These are phyloP conservation scores for Echinarachnius parma DNA, from an alignment of 53 echinoderm and acorn worm genomes.

Conservation along the genomic window DNA sequence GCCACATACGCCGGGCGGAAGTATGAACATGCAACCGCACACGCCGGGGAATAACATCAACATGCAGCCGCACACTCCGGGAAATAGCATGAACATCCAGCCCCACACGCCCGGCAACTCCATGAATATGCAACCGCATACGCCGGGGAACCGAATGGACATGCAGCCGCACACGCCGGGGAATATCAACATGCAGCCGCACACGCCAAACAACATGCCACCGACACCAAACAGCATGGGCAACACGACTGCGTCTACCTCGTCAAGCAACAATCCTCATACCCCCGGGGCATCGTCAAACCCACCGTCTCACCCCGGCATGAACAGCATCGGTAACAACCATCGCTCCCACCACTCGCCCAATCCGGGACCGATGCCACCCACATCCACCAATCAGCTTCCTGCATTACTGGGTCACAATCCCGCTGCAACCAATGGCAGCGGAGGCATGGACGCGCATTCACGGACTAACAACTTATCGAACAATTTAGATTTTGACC, in stretches of 20 bases:
- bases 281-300: constrained; percentile 30
- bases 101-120: constrained; percentile 51
- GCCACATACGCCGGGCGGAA: constrained; percentile 44
- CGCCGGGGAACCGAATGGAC: constrained; percentile 36
- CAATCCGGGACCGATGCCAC: constrained; percentile 43
- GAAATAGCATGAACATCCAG: no score
- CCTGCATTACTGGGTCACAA: constrained; percentile 37
- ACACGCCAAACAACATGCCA: constrained; percentile 72
- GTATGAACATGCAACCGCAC: no score
- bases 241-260: constrained; percentile 26
- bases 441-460: constrained; percentile 2
- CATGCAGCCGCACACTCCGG: constrained; percentile 60
- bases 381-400: constrained; percentile 36
- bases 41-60: constrained; percentile 53
- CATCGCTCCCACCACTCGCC: constrained; percentile 27
- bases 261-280: constrained; percentile 19
- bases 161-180: constrained; percentile 59
- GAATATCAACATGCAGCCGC: constrained; percentile 50
- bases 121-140: constrained; percentile 56
- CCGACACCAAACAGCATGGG: constrained; percentile 66
- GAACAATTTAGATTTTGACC: constrained; percentile 94
- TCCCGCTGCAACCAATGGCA: constrained; percentile 23
- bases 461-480: constrained; percentile 30
- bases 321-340: constrained; percentile 30
- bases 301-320: constrained; percentile 43